Conservation (phyloP, 2,113 vertebrate genomes). For the Cynocephalus volans region DNA sequence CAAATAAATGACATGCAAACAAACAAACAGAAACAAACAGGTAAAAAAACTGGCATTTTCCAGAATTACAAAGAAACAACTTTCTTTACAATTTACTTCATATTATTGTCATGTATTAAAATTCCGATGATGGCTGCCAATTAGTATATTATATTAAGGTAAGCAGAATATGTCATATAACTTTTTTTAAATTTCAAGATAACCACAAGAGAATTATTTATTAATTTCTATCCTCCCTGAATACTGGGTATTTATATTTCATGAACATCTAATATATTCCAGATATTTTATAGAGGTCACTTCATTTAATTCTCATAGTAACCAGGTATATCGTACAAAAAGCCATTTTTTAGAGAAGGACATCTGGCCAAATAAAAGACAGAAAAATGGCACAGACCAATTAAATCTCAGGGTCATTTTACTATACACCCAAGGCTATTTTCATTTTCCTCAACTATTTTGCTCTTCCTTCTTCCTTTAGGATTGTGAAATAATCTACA, state of each 20-base stretch:
- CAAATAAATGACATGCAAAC: too few species aligned
- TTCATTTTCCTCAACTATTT: background rate
- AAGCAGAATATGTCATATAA: background rate
- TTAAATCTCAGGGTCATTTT: background rate
- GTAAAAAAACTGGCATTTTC: background rate
- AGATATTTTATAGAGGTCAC: background rate
- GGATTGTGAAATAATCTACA: background rate
- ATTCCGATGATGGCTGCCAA: background rate
- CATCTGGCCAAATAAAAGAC: background rate
- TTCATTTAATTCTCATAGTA: background rate
- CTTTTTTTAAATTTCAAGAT: background rate
- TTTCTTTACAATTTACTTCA: background rate
- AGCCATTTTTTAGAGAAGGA: background rate
- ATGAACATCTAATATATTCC: background rate
- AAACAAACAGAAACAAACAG: too few species aligned
- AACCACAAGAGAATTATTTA: background rate
- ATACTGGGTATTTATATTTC: background rate
- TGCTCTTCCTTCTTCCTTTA: background rate
- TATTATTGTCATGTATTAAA: constrained; percentile 28
- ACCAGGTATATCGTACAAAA: background rate
- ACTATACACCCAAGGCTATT: background rate
- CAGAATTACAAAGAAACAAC: background rate
- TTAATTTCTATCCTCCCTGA: background rate
- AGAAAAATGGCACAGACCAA: background rate
- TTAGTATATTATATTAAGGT: constrained; percentile 19